Base-by-base conservation (phyloP, 2,113 vertebrate genomes). In the Spea bombifrons region DNA sequence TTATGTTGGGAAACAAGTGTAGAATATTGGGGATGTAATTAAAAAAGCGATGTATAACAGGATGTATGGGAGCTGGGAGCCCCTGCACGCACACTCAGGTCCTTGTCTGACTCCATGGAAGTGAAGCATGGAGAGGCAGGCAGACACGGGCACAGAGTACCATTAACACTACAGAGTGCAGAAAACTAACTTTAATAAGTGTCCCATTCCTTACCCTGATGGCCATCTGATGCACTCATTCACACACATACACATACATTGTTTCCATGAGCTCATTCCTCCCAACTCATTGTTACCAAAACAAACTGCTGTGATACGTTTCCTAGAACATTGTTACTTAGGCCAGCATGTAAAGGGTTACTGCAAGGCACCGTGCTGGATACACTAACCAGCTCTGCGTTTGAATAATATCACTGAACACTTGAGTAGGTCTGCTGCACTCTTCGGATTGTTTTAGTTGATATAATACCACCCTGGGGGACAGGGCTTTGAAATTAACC, bases 41-140 rank as follows among this genome's bases (percentile, higher is more conserved):
- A 59, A 13, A 4, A 59, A 12, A 9, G 55, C 55, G 9, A 59
- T 59, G 15, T 9, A 7, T 9, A 13, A 13, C 55, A 59, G 55
- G 12, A 59, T 59, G 50, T 1, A 52, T 52, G 9, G 50, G 50
- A 52, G 9, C 6, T 52, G 50, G 50, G 50, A 52, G 50, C 50
- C 6, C 50, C 6, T 52, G 6, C 50, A 52, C 6, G 50, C 71
- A 47, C 4, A 16, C 9, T 17, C 30, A 30, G 30, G 30, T 30
- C 13, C 46, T 49, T 75, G 63, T 75, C 61, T 66, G 73, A 63
- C 44, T 73, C 13, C 16, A 59, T 61, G 66, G 68, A 50, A 17
- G 53, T 43, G 47, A 52, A 50, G 55, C 48, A 3, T 5, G 44
- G 45, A 57, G 5, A 76, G 53, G 59, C 66, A 69, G 52, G 45